Conservation (phyloP, 2,113 vertebrate genomes). For the Heterotilapia buettikoferi region DNA sequence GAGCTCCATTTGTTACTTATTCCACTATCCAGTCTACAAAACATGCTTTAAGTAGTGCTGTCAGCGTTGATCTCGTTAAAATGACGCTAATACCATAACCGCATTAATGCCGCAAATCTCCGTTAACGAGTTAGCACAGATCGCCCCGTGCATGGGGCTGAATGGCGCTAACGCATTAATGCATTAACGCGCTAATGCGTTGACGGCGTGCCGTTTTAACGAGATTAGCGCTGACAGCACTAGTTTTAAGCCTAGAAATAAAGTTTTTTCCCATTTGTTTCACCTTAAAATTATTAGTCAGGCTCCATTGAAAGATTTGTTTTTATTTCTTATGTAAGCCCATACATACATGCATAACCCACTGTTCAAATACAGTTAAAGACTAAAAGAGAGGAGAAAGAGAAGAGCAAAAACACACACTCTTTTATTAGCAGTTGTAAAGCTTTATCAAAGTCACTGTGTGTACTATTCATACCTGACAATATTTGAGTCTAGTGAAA, state of each 20-base stretch:
- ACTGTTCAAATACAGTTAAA: background rate
- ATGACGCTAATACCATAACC: rapidly evolving
- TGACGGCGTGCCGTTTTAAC: rapidly evolving
- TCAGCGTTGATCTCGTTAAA: background rate
- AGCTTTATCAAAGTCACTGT: background rate
- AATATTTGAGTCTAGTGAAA: background rate
- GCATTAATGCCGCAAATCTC: background rate
- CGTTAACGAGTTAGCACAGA: rapidly evolving
- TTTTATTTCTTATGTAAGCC: background rate
- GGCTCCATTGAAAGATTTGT: background rate
- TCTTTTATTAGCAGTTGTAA: background rate
- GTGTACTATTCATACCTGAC: background rate
- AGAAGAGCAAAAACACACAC: background rate
- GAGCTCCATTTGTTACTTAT: background rate
- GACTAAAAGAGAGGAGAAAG: background rate
- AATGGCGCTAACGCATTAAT: rapidly evolving
- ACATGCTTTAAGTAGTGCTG: background rate
- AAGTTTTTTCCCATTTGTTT: background rate
- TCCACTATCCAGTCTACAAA: background rate
- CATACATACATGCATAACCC: background rate
- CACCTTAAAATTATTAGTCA: background rate
- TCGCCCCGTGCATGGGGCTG: background rate
- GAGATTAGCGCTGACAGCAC: background rate
- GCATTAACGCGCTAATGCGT: rapidly evolving
- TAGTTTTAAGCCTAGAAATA: background rate